These are phyloP conservation scores for Aphidius gifuensis DNA, from an alignment of 1,140 invertebrate genomes.

Conservation along the genomic window DNA sequence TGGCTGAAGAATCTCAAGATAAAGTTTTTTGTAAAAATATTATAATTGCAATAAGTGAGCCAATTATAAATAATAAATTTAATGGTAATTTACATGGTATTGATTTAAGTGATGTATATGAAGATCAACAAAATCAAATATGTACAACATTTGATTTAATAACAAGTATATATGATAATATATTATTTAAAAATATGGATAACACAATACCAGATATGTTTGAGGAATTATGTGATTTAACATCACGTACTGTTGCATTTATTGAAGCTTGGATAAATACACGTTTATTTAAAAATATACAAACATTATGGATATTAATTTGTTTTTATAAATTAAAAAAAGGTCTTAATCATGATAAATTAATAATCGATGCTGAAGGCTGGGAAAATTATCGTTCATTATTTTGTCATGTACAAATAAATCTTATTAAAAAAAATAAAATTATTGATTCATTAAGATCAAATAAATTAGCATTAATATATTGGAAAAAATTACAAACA, in stretches of 20 bases:
- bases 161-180: conserved; percentile 48
- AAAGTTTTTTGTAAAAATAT: conserved; percentile 53
- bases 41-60: conserved; percentile 50
- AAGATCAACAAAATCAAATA: conserved; percentile 55
- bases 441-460: conserved; percentile 42
- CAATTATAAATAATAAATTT: conserved; percentile 51
- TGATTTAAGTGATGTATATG: conserved; percentile 52
- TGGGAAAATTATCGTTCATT: conserved; percentile 38
- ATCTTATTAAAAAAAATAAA: conserved; percentile 45
- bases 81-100: conserved; percentile 34
- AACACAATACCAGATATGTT: conserved; percentile 44
- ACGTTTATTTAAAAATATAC: conserved; percentile 42
- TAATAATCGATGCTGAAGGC: conserved; percentile 30
- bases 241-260: conserved; percentile 42
- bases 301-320: conserved; percentile 41
- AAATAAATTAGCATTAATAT: conserved; percentile 43
- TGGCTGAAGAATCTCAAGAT: conserved; percentile 54
- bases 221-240: conserved; percentile 38
- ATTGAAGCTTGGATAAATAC: conserved; percentile 50
- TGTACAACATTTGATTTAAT: conserved; percentile 56
- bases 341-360: conserved; percentile 31
- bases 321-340: conserved; percentile 44
- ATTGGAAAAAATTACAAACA: conserved; percentile 44
- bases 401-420: conserved; percentile 40
- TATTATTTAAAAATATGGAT: conserved; percentile 40